Conservation (phyloP, 2,888 invertebrate species). For the Glaucopsyche alexis region DNA sequence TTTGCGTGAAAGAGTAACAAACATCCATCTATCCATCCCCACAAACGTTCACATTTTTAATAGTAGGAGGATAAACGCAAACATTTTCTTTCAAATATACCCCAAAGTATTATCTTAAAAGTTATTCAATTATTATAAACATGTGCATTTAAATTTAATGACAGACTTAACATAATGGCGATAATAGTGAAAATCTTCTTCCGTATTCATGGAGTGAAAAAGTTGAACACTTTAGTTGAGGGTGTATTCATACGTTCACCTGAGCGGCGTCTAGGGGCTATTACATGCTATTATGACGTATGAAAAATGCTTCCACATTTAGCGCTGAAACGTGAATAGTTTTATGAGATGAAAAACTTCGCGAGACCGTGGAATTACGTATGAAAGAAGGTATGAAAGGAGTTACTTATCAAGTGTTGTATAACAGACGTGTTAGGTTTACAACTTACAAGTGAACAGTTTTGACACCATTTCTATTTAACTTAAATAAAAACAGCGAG, state of each 20-base stretch:
- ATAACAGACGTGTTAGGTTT: neutral
- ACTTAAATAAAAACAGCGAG: no score
- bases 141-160: conserved; percentile 20
- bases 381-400: neutral
- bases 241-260: conserved; percentile 50
- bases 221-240: conserved; percentile 41
- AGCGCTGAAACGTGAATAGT: conserved; percentile 52
- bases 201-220: conserved; percentile 37
- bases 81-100: neutral
- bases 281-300: conserved; percentile 47
- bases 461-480: conserved; percentile 6
- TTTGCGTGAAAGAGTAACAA: no score
- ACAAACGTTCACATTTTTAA: no score
- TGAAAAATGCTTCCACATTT: conserved; percentile 46
- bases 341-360: conserved; percentile 34
- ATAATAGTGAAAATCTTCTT: conserved; percentile 36
- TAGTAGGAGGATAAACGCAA: neutral
- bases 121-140: conserved; percentile 14
- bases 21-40: no score
- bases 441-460: neutral
- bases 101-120: neutral
- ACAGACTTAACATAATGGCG: conserved; percentile 18
- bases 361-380: no score
- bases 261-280: conserved; percentile 48
- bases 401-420: conserved; percentile 1